Conservation (phyloP, 2,113 vertebrate species). For the Sinocyclocheilus anshuiensis region DNA sequence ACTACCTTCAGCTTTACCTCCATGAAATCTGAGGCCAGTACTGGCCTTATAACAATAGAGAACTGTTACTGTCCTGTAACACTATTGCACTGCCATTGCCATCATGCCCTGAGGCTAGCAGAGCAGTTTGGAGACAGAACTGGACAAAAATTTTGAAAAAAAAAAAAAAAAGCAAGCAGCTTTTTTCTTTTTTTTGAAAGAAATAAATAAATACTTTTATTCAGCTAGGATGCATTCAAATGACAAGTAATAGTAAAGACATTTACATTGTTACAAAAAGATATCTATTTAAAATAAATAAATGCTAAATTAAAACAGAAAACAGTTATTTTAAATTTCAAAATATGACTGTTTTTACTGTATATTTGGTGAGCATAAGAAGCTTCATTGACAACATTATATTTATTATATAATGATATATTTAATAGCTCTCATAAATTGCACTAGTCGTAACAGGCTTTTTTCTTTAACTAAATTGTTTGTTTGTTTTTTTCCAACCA, state of each 20-base stretch:
- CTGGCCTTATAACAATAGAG: background rate
- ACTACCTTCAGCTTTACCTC: conserved; percentile 9
- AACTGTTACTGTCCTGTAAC: background rate
- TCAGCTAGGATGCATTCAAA: background rate
- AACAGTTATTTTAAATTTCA: background rate
- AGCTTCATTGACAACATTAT: background rate
- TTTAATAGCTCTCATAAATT: background rate
- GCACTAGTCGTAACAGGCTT: background rate
- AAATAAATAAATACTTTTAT: no score
- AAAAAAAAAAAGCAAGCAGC: no score
- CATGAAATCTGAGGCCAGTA: background rate
- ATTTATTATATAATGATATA: background rate
- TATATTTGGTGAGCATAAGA: background rate
- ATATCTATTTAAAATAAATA: background rate
- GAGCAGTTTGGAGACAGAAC: background rate
- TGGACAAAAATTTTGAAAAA: background rate
- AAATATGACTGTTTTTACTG: background rate
- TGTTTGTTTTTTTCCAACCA: background rate
- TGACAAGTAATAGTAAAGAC: background rate
- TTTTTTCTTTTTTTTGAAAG: no score
- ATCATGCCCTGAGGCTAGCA: background rate
- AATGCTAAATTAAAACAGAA: background rate
- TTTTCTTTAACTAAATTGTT: no score
- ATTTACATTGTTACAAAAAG: background rate
- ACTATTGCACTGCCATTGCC: background rate